Percentiles rank a stretch among this genome's conserved stretches.
These are phyloP conservation scores for Addax nasomaculatus DNA, from an alignment of 2,113 vertebrate species.

Conservation along the genomic window DNA sequence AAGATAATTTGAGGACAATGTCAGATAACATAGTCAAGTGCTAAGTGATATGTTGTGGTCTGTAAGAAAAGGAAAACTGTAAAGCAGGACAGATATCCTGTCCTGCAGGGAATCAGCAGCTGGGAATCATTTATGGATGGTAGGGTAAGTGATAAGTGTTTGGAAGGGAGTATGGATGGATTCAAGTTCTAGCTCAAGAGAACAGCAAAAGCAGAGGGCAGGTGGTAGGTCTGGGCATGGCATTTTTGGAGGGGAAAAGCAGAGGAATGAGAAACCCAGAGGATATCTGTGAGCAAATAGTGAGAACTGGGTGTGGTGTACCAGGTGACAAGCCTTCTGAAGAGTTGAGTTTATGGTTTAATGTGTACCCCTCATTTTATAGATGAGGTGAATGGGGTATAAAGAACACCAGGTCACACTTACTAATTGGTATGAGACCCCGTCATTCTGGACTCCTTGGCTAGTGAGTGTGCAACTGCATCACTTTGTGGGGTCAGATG, in stretches of 20 bases:
- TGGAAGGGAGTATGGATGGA: neutral
- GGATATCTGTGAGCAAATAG: neutral
- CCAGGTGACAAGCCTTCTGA: neutral
- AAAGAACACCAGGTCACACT: neutral
- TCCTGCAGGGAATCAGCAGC: neutral
- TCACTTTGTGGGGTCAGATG: neutral
- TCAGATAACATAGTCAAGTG: neutral
- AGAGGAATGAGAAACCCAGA: neutral
- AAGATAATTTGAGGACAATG: neutral
- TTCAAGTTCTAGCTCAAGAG: neutral
- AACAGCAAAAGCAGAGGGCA: neutral
- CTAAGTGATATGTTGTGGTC: neutral
- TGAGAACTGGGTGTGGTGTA: neutral
- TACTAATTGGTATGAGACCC: neutral
- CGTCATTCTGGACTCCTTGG: neutral
- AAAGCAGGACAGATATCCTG: neutral
- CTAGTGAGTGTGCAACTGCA: neutral
- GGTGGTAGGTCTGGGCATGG: neutral
- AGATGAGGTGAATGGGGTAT: neutral
- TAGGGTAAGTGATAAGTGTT: neutral
- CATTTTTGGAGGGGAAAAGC: neutral
- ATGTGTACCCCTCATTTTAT: neutral
- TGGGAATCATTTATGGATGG: neutral
- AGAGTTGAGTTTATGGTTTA: neutral
- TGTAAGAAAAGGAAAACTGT: neutral